A percentile compares a stretch with the other conserved stretches of the same genome.
Conservation (phyloP, 1,140 invertebrate species). For the Palaemon carinicauda region DNA sequence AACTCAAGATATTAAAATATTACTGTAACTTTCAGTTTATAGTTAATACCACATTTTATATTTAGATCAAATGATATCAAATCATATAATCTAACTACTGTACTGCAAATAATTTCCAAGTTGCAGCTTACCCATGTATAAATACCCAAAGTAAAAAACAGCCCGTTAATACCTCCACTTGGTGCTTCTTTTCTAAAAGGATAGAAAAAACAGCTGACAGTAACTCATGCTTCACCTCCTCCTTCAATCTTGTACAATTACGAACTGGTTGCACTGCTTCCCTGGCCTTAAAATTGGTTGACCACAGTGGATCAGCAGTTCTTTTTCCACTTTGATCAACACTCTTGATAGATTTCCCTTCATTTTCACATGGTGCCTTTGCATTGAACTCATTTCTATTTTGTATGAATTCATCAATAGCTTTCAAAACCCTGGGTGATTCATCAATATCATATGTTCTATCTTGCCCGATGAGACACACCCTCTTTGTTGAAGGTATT, state of each 20-base stretch:
- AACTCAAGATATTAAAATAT: no score
- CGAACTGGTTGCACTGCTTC: conserved; percentile 75
- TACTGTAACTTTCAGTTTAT: no score
- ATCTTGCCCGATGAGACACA: conserved; percentile 78
- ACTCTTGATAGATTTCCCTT: background rate
- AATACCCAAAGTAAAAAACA: background rate
- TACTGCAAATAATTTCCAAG: no score
- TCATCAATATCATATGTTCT: conserved; percentile 65
- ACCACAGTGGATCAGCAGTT: background rate
- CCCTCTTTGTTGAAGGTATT: conserved; percentile 95
- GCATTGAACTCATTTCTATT: conserved; percentile 3
- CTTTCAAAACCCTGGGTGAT: conserved; percentile 59
- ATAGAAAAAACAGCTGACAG: conserved; percentile 71
- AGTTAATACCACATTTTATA: no score
- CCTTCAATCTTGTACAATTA: conserved; percentile 88
- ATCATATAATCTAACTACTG: no score
- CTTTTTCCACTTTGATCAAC: background rate
- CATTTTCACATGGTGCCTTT: background rate
- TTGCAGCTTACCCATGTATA: background rate
- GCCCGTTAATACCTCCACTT: conserved; percentile 64
- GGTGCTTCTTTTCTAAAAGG: conserved; percentile 66
- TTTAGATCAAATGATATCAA: no score
- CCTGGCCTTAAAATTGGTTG: conserved; percentile 74
- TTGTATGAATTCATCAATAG: conserved; percentile 60
- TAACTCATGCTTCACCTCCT: conserved; percentile 72